Percentiles rank a stretch among this genome's conserved stretches.
Conservation (phyloP, 2,888 invertebrate genomes). For the Andrena haemorrhoa region DNA sequence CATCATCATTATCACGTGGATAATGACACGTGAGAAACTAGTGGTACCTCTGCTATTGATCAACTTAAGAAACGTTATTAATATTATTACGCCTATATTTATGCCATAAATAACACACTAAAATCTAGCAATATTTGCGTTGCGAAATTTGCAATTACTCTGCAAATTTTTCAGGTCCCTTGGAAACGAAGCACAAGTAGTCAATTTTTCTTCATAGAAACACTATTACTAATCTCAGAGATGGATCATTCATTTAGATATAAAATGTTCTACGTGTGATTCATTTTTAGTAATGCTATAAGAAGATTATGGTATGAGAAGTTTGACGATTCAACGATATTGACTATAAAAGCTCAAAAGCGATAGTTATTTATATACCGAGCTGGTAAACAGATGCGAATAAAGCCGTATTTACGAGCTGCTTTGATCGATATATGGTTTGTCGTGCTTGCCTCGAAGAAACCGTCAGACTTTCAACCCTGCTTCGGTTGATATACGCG, state of each 20-base stretch:
- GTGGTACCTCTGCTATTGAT: no score
- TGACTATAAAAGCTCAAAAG: background rate
- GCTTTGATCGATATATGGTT: slow-evolving; percentile 62
- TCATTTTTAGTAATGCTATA: background rate
- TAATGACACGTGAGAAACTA: no score
- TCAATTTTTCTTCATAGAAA: background rate
- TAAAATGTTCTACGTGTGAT: background rate
- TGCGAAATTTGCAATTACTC: no score
- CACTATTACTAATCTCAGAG: background rate
- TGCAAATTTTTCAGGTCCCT: no score
- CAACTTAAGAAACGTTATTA: no score
- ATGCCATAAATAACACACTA: no score
- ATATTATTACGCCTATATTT: no score
- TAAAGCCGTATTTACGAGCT: slow-evolving; percentile 61
- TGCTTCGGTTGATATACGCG: slow-evolving; percentile 62
- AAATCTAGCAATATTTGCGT: no score
- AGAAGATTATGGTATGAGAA: background rate
- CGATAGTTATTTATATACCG: slow-evolving; percentile 35
- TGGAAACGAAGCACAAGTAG: background rate
- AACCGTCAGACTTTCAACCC: slow-evolving; percentile 63
- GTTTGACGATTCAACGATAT: slow-evolving; percentile 1
- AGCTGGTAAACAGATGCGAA: slow-evolving; percentile 45
- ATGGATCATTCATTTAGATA: background rate
- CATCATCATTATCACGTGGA: no score
- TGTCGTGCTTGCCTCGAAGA: slow-evolving; percentile 42